Evolutionary conservation across 2,888 invertebrate species (phyloP).

Genomic region (Hedya salicella): DNA sequence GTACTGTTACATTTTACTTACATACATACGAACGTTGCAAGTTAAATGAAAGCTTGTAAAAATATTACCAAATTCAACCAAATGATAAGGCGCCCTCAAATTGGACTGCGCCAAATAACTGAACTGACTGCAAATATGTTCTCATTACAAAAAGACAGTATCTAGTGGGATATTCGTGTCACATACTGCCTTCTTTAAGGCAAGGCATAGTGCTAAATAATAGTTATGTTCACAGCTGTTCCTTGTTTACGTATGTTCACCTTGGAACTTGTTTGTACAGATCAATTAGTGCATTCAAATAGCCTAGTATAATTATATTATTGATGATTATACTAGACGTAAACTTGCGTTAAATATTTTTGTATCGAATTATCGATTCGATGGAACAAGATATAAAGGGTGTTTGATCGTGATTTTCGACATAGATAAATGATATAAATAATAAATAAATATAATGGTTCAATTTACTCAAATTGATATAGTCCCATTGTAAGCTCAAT

Average conservation of each 20-base stretch:
- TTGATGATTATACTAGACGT: background rate
- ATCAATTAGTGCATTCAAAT: constrained; percentile 21
- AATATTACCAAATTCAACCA: too few relatives aligned
- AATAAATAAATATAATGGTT: too few relatives aligned
- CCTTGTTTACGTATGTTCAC: constrained; percentile 14
- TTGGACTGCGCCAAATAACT: constrained; percentile 15
- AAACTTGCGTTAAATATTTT: background rate
- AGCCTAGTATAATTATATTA: constrained; percentile 9
- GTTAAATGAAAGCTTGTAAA: too few relatives aligned
- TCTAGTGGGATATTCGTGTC: background rate
- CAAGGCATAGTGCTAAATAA: background rate
- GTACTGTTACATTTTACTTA: too few relatives aligned
- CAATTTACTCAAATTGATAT: too few relatives aligned
- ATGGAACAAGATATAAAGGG: too few relatives aligned
- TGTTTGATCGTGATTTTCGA: too few relatives aligned
- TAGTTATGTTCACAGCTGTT: constrained; percentile 29
- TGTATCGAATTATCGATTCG: background rate
- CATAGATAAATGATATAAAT: too few relatives aligned
- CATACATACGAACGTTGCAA: too few relatives aligned
- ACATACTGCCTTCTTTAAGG: background rate
- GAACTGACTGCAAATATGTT: constrained; percentile 7
- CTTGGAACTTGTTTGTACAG: constrained; percentile 24
- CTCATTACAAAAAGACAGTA: background rate
- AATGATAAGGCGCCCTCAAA: background rate
- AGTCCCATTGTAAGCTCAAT: too few relatives aligned